These are phyloP conservation scores for Epizoanthus ramosus DNA, from an alignment of 92 coral and sea anemone genomes.

Conservation along the genomic window DNA sequence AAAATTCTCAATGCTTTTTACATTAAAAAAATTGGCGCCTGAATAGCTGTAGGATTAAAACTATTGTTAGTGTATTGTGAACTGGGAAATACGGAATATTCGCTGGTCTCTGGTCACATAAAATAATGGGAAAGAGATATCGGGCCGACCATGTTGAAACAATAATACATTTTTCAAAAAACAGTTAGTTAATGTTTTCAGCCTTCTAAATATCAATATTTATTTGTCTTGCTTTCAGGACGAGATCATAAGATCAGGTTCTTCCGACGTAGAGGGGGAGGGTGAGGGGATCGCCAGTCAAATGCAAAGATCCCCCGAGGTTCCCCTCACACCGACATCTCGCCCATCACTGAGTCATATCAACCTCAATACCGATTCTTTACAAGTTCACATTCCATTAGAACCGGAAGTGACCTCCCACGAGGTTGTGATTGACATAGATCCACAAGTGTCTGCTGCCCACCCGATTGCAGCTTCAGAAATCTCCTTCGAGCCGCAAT, in stretches of 20 bases:
- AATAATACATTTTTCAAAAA: no score
- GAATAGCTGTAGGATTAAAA: no score
- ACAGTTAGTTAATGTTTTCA: no score
- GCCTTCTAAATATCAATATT: neutral
- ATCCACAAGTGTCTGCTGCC: conserved; percentile 25
- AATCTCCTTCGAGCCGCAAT: conserved; percentile 43
- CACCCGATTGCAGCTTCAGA: conserved; percentile 40
- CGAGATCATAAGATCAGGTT: conserved; percentile 64
- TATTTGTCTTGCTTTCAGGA: conserved; percentile 46
- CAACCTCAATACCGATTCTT: conserved; percentile 48
- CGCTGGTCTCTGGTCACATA: no score
- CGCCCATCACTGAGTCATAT: conserved; percentile 35
- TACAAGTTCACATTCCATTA: conserved; percentile 61
- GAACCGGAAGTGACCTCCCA: conserved; percentile 50
- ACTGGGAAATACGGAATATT: no score
- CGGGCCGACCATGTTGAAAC: no score
- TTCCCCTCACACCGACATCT: conserved; percentile 55
- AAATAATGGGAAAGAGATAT: no score
- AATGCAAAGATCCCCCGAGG: conserved; percentile 56
- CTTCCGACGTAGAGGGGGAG: conserved; percentile 80
- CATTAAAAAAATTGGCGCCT: no score
- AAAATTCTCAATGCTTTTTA: no score
- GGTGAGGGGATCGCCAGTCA: conserved; percentile 38
- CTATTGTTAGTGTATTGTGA: no score
- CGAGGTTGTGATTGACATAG: conserved; percentile 25